Base-by-base conservation (phyloP, 2,888 invertebrate genomes). In the Conus canariensis region DNA sequence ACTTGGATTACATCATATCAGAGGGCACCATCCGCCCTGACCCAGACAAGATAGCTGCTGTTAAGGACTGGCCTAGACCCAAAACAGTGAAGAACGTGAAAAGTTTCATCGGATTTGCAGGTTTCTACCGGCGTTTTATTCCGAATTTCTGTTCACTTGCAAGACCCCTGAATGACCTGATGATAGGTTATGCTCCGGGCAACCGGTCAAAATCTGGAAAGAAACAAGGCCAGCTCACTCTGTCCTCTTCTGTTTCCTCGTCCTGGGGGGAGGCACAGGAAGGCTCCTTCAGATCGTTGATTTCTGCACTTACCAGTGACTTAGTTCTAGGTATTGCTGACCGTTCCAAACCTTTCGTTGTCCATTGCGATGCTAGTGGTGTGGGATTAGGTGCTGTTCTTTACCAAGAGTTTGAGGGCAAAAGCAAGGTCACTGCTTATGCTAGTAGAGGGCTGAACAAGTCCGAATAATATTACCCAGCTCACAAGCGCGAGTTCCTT, bases 401-500 rank as follows among this genome's bases (percentile, higher is more conserved):
- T 1, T 92, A 91, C 82, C 91, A 93, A n/a, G 80, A 82, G 7
- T 87, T 88, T 9, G 90, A 90, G 16, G 90, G 88, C 0, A 12
- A 67, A 58, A 85, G 88, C 14, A 87, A 85, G 60, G 92, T 90
- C 12, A 91, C 92, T 0, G 87, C 90, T 0, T 92, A 91, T 74
- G 91, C 92, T 8, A 91, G 90, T 14, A 1, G 92, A 30, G 87
- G 90, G 45, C 60, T 92, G 45, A 88, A 86, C 45, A 88, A 86
- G 60, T 86, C 91, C 22, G 91, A 92, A 59, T 67, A 86, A 22
- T 92, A 91, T 25, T 92, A 91, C 56, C 83, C 91, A 16, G 87
- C 91, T 2, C 92, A 90, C 70, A 91, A 92, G 30, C 59, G 90
- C n/a, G 92, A 93, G 70, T 92, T 91, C 45, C 83, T 93, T 0